Base-by-base conservation (phyloP, 2,888 invertebrate species). In the Philopedon plagiatum region DNA sequence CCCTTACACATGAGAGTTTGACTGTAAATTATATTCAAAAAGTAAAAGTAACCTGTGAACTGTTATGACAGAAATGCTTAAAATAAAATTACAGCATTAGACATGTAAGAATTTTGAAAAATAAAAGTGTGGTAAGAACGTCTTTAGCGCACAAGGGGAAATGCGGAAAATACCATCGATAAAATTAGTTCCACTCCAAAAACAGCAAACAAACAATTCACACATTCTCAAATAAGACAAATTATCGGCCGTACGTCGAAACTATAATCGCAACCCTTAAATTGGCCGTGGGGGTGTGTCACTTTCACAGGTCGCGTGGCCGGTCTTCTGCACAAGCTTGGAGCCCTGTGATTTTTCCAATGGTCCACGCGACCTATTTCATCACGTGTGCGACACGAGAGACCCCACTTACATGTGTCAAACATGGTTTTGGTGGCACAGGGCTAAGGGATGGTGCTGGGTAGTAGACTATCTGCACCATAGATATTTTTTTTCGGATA, bases 341-440 rank as follows among this genome's bases (percentile, higher is more conserved):
- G 9, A 56, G 37, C 39, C 56, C 32, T 63, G 73, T 72, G 72
- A 72, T 74, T 71, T 70, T 61, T 60, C 44, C 62, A 54, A 57
- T 63, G 76, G 46, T 83, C 80, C 83, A 81, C 78, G 82, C 74
- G 39, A 67, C 1, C 54, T 51, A 29, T 60, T 56, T 13, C 71
- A 76, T 76, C 82, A 77, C 81, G 82, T 81, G 81, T 21, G 74
- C 73, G 72, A 71, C 80, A 78, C 80, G 80, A 77, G 79, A 54
- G 74, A 74, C 73, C 76, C 75, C 79, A 82, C 81, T 82, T 81
- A 81, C 79, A 78, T 79, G 76, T 66, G 75, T 77, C 74, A 77
- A 80, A 76, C 78, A 80, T 78, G 78, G 79, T 81, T 80, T 81
- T 80, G 81, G 80, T 80, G 77, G 78, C 72, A 72, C 75, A 78